Evolutionary conservation across 2,113 vertebrate species (phyloP).

Genomic region (Mesitornis unicolor): DNA sequence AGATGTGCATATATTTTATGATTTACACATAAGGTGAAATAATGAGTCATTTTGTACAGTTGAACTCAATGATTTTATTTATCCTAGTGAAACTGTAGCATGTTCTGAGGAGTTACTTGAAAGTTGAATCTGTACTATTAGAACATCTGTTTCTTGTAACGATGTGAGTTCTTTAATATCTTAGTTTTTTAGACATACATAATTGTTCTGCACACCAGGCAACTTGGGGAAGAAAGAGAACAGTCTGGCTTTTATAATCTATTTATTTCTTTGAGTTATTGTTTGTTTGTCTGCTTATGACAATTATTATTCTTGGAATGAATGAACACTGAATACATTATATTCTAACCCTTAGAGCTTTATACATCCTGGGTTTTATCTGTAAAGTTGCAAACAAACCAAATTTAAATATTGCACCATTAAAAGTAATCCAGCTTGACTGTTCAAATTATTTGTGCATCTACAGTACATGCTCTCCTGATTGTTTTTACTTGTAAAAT

Average conservation of each 20-base stretch:
- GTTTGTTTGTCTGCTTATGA: background rate
- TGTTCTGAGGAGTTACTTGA: background rate
- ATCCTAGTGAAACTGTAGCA: background rate
- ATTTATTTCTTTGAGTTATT: background rate
- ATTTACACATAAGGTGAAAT: background rate
- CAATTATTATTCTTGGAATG: constrained; percentile 23
- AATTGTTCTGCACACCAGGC: background rate
- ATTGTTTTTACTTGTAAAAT: constrained; percentile 35
- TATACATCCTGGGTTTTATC: background rate
- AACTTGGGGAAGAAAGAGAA: background rate
- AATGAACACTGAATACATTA: background rate
- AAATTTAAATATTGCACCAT: constrained; percentile 12
- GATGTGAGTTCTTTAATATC: background rate
- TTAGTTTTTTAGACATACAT: background rate
- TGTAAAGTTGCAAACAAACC: background rate
- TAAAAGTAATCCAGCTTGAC: constrained; percentile 6
- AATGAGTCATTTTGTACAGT: background rate
- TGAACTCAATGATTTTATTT: background rate
- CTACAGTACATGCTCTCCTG: background rate
- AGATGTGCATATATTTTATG: background rate
- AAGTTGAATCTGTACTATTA: background rate
- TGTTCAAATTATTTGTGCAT: background rate
- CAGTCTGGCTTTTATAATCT: background rate
- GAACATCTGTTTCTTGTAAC: background rate
- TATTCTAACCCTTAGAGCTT: background rate